These are phyloP conservation scores for Unio pictorum DNA, from an alignment of 2,888 invertebrate species.

Conservation along the genomic window DNA sequence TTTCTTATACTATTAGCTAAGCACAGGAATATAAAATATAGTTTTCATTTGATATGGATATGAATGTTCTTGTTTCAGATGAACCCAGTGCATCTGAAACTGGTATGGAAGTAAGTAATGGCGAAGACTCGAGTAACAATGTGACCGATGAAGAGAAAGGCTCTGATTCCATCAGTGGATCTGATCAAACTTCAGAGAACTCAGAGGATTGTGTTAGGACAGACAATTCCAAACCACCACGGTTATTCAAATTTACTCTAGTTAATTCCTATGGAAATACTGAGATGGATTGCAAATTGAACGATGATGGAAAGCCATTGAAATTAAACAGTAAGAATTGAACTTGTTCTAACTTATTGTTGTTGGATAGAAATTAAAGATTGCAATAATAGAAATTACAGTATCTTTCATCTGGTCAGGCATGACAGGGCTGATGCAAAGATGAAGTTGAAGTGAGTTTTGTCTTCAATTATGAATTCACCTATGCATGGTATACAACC, in stretches of 20 bases:
- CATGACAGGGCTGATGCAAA: too few species aligned
- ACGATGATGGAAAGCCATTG: constrained; percentile 66
- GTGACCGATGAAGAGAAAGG: constrained; percentile 8
- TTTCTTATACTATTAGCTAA: not conserved
- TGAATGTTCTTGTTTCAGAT: not conserved
- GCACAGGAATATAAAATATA: constrained; percentile 10
- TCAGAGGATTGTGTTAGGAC: constrained; percentile 9
- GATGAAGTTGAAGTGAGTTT: too few species aligned
- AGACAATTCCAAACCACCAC: constrained; percentile 13
- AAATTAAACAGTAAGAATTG: constrained; percentile 63
- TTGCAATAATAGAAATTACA: too few species aligned
- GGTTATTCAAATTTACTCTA: constrained; percentile 64
- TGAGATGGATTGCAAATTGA: constrained; percentile 61
- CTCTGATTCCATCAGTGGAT: constrained; percentile 16
- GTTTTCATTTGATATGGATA: constrained; percentile 9
- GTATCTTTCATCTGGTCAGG: too few species aligned
- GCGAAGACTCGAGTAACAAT: constrained; percentile 32
- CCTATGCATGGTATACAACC: too few species aligned
- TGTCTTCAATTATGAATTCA: too few species aligned
- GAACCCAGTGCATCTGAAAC: constrained; percentile 8
- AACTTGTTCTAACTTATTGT: too few species aligned
- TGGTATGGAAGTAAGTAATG: constrained; percentile 40
- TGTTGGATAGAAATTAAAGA: too few species aligned
- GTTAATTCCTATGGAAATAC: constrained; percentile 70
- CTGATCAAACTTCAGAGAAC: constrained; percentile 16